Percentiles rank a stretch among this genome's conserved stretches.
Evolutionary conservation across 2,888 invertebrate genomes (phyloP).

Genomic region (Zhuqinia jingwanae): DNA sequence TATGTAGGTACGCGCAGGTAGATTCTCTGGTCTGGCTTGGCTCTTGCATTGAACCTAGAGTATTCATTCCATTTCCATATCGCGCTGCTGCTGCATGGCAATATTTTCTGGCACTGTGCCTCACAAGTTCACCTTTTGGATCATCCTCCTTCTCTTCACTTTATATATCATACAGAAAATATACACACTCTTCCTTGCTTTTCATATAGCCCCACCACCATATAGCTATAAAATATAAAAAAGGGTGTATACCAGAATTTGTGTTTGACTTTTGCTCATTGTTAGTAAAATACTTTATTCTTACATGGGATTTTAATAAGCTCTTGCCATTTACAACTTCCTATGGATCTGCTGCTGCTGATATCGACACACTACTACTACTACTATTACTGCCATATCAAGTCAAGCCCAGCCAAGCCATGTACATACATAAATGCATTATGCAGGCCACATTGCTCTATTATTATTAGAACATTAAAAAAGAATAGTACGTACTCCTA

Average conservation of each 20-base stretch:
- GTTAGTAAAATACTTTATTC: slow-evolving; percentile 19
- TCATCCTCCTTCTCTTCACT: too few relatives aligned
- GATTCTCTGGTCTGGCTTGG: too few relatives aligned
- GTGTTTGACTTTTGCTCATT: slow-evolving; percentile 18
- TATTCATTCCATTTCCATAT: background rate
- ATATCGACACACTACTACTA: slow-evolving; percentile 41
- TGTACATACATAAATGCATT: background rate
- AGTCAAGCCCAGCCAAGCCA: background rate
- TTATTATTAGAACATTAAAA: background rate
- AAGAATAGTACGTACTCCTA: too few relatives aligned
- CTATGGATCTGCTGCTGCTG: slow-evolving; percentile 39
- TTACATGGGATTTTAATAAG: slow-evolving; percentile 58
- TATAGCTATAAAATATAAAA: slow-evolving; percentile 5
- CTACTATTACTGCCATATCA: too few relatives aligned
- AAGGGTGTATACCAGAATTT: slow-evolving; percentile 36
- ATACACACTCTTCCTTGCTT: too few relatives aligned
- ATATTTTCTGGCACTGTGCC: slow-evolving; percentile 9
- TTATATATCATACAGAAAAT: too few relatives aligned
- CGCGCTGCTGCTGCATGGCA: background rate
- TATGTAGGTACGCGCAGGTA: too few relatives aligned
- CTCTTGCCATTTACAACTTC: slow-evolving; percentile 58
- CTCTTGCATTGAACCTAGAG: background rate
- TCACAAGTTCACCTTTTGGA: too few relatives aligned
- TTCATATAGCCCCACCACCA: too few relatives aligned
- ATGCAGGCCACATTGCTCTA: background rate